phyloP scores from a whole-genome alignment of 92 coral and sea anemone genomes.

The Phenganax marumi region DNA sequence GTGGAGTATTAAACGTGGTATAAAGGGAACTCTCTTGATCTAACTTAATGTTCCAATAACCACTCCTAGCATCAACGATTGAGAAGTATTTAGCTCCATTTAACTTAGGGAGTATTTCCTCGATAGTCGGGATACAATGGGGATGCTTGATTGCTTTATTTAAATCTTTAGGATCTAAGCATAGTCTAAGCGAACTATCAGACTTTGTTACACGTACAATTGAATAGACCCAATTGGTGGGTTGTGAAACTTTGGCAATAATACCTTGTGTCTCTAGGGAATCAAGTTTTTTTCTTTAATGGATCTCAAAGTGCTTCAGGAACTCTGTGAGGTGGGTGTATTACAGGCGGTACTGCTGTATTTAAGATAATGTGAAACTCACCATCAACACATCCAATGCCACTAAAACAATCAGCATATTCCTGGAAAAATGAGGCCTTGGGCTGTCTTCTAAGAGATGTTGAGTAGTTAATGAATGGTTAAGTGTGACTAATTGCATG shows the following conservation, averaged over 20 bases:
- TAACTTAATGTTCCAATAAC: conserved; percentile 61
- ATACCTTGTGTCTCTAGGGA: conserved; percentile 48
- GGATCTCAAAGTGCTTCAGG: conserved; percentile 59
- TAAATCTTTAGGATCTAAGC: conserved; percentile 58
- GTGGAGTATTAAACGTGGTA: conserved; percentile 51
- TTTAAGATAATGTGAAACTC: conserved; percentile 56
- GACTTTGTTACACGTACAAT: conserved; percentile 49
- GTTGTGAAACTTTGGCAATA: conserved; percentile 43
- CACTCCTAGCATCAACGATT: conserved; percentile 60
- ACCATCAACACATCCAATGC: conserved; percentile 52
- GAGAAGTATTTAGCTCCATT: conserved; percentile 56
- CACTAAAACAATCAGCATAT: conserved; percentile 49
- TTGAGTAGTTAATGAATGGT: conserved; percentile 9
- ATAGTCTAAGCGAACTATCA: conserved; percentile 51
- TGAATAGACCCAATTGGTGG: conserved; percentile 59
- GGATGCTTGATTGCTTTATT: conserved; percentile 61
- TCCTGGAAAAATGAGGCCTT: conserved; percentile 28
- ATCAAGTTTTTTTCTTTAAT: conserved; percentile 53
- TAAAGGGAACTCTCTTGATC: conserved; percentile 51
- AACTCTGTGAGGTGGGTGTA: conserved; percentile 52
- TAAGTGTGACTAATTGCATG: conserved; percentile 46
- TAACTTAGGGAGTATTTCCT: conserved; percentile 46
- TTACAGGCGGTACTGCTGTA: conserved; percentile 46
- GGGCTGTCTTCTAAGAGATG: too few species aligned
- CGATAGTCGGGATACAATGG: conserved; percentile 51